phyloP scores from a whole-genome alignment of 1,140 invertebrate species.

The Helicorthomorpha holstii region DNA sequence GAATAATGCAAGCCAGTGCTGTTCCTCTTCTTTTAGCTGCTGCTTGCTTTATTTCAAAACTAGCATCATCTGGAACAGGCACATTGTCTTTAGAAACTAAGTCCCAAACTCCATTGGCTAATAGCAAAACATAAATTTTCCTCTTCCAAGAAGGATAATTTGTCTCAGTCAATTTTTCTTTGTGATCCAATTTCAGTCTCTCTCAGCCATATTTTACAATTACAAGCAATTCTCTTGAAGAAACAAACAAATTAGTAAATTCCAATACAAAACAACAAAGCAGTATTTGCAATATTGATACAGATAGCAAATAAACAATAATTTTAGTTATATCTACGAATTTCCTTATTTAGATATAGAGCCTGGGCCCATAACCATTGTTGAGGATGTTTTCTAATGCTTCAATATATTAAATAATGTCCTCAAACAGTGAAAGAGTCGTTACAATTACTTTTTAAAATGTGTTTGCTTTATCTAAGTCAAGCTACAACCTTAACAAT shows the following conservation, averaged over 20 bases:
- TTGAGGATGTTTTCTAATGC: too few relatives aligned
- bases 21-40: too few relatives aligned
- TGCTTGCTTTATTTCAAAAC: too few relatives aligned
- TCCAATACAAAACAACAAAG: neutral
- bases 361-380: neutral
- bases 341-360: neutral
- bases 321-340: neutral
- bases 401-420: too few relatives aligned
- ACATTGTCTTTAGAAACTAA: neutral
- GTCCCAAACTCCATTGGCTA: neutral
- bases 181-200: neutral
- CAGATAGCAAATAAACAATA: neutral
- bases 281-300: neutral
- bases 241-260: neutral
- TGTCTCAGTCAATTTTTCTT: neutral
- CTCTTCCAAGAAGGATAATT: neutral
- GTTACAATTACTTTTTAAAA: too few relatives aligned
- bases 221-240: neutral
- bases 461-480: too few relatives aligned
- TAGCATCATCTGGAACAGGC: too few relatives aligned
- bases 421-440: too few relatives aligned
- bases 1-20: too few relatives aligned
- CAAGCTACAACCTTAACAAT: too few relatives aligned
- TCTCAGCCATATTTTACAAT: neutral
- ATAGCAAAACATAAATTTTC: neutral